Conservation (phyloP, 2,113 vertebrate species). For the Pitta sordida region DNA sequence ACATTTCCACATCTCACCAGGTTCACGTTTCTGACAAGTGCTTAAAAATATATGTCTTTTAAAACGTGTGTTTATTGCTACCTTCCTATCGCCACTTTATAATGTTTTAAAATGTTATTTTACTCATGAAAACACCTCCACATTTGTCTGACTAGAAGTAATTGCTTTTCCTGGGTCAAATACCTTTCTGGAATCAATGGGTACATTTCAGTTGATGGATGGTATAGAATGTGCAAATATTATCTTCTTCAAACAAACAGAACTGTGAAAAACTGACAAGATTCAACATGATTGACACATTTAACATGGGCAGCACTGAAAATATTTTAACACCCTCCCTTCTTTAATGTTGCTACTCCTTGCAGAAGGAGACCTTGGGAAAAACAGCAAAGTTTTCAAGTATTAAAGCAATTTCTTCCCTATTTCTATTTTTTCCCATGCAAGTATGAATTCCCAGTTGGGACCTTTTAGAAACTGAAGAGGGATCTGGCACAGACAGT, state of each 20-base stretch:
- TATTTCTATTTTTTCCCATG: background rate
- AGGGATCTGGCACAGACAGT: background rate
- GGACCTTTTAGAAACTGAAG: background rate
- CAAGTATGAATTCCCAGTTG: background rate
- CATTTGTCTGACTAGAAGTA: constrained; percentile 59
- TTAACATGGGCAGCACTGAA: background rate
- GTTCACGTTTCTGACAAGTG: constrained; percentile 71
- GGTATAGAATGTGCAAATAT: constrained; percentile 61
- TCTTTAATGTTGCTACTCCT: background rate
- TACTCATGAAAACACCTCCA: constrained; percentile 37
- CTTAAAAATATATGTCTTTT: constrained; percentile 59
- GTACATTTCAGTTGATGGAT: constrained; percentile 50
- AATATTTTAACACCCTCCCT: constrained; percentile 46
- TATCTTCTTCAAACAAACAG: constrained; percentile 50
- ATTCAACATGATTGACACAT: constrained; percentile 50
- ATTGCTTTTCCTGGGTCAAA: constrained; percentile 65
- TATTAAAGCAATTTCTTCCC: background rate
- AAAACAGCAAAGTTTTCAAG: background rate
- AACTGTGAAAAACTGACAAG: constrained; percentile 51
- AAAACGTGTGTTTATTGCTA: constrained; percentile 24
- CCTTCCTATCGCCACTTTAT: background rate
- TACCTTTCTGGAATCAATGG: constrained; percentile 49
- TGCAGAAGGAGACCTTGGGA: background rate
- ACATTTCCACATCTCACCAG: constrained; percentile 79
- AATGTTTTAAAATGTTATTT: constrained; percentile 37